Conservation (phyloP, 2,113 vertebrate species). For the Poeciliopsis retropinna region DNA sequence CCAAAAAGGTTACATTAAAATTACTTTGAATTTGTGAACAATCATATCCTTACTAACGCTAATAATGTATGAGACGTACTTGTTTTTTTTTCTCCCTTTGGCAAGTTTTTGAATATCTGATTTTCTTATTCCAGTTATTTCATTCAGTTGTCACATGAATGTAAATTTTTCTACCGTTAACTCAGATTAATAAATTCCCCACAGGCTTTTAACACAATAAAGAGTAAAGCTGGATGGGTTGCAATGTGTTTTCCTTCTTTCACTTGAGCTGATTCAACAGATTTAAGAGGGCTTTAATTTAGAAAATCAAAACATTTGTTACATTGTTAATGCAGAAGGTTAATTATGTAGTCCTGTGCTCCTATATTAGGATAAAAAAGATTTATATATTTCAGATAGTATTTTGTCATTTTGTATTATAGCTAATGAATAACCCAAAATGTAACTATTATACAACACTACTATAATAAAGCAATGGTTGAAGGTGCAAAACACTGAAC, state of each 20-base stretch:
- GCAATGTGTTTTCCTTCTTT: neutral
- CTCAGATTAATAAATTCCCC: neutral
- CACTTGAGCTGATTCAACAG: neutral
- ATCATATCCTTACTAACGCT: too few relatives aligned
- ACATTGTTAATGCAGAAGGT: too few relatives aligned
- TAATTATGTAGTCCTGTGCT: too few relatives aligned
- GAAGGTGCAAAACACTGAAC: too few relatives aligned
- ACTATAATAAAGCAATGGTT: too few relatives aligned
- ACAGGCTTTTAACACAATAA: slow-evolving; percentile 3
- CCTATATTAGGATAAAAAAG: too few relatives aligned
- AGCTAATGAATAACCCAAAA: neutral
- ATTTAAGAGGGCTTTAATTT: too few relatives aligned
- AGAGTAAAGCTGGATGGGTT: neutral
- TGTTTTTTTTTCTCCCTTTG: neutral
- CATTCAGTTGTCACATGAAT: slow-evolving; percentile 3
- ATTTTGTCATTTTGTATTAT: neutral
- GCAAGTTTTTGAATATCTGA: neutral
- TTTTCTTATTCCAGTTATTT: neutral
- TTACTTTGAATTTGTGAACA: neutral
- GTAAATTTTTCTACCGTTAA: slow-evolving; percentile 7
- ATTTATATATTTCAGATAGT: too few relatives aligned
- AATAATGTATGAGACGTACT: neutral
- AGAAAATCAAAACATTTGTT: too few relatives aligned
- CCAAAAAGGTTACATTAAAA: neutral
- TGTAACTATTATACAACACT: neutral